A percentile compares a stretch with the other conserved stretches of the same genome.
Evolutionary conservation across 2,888 invertebrate species (phyloP).

Genomic region (Trissolcus brochymenae): DNA sequence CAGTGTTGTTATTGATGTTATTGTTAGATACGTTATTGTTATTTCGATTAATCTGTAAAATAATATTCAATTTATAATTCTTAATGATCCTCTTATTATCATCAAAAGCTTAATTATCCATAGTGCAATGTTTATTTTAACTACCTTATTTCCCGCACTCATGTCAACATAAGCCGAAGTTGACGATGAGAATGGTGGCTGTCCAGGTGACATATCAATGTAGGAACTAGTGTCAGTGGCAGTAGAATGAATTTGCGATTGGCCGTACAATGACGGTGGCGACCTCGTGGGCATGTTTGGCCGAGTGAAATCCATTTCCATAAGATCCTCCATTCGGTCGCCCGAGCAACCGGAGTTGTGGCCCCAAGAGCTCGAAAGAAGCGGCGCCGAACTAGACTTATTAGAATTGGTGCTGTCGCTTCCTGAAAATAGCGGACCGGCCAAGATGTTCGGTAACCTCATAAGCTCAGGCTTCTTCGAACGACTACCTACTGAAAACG

Average conservation of each 20-base stretch:
- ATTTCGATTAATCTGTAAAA: slow-evolving; percentile 72
- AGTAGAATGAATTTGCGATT: slow-evolving; percentile 72
- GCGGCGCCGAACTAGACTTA: slow-evolving; percentile 84
- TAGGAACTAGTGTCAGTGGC: slow-evolving; percentile 76
- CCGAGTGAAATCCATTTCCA: slow-evolving; percentile 87
- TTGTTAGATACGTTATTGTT: slow-evolving; percentile 60
- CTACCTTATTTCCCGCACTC: slow-evolving; percentile 73
- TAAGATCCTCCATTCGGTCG: slow-evolving; percentile 85
- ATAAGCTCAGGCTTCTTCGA: slow-evolving; percentile 77
- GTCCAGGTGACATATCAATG: slow-evolving; percentile 77
- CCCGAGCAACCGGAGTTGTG: slow-evolving; percentile 78
- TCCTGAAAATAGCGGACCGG: slow-evolving; percentile 68
- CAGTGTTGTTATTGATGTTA: slow-evolving; percentile 72
- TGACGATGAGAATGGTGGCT: slow-evolving; percentile 66
- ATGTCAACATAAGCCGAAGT: slow-evolving; percentile 74
- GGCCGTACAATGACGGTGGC: slow-evolving; percentile 68
- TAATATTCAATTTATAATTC: not conserved
- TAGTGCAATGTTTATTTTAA: too few species aligned
- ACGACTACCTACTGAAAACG: slow-evolving; percentile 87
- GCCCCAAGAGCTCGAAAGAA: slow-evolving; percentile 79
- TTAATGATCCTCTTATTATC: not conserved
- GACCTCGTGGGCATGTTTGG: slow-evolving; percentile 67
- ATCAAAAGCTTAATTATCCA: too few species aligned
- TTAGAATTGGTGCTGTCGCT: slow-evolving; percentile 71
- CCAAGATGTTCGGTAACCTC: slow-evolving; percentile 67